Base-by-base conservation (phyloP, 2,113 vertebrate species). In the Indicator indicator region DNA sequence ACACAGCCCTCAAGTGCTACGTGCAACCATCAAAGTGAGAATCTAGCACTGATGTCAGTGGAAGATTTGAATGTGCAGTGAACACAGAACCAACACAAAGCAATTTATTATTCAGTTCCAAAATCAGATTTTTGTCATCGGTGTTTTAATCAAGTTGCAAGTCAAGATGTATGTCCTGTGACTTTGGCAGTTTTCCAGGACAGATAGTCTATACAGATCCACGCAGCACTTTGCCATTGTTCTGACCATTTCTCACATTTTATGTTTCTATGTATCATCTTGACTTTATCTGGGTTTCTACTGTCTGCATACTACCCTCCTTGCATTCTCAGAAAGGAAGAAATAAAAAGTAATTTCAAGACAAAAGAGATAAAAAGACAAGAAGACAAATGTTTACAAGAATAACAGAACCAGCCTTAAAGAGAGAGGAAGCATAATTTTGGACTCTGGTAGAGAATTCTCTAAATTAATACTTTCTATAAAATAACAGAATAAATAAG, bases 251-350 rank as follows among this genome's bases (percentile, higher is more conserved):
- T 73, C 28, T 83, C 20, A 8, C 56, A 14, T 62, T 91, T 88
- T 94, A 46, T 78, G 70, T 92, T 93, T 86, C 42, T 67, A 23
- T 83, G 36, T 26, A 74, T 65, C 63, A 23, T 73, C 21, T 65
- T 70, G 23, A n/a, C 89, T 96, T 89, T 52, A 77, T 26, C 54
- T 68, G 81, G 75, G 24, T 24, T 69, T 73, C 68, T 71, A 12
- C 50, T 88, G 12, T 92, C 74, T 85, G 14, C 80, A 48, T 71
- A 75, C 24, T 44, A 72, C 75, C 21, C 26, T 84, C 70, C 73
- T 86, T 78, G 58, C 56, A 28, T 89, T 91, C 64, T 86, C 64
- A 79, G 62, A 80, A 92, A 89, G 12, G 80, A 74, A 86, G 38
- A 20, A 75, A 88, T 46, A n/a, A 48, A 83, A 21, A 40, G 12